These are phyloP conservation scores for Eupithecia pulchellata DNA, from an alignment of 2,888 invertebrate species.

Conservation along the genomic window DNA sequence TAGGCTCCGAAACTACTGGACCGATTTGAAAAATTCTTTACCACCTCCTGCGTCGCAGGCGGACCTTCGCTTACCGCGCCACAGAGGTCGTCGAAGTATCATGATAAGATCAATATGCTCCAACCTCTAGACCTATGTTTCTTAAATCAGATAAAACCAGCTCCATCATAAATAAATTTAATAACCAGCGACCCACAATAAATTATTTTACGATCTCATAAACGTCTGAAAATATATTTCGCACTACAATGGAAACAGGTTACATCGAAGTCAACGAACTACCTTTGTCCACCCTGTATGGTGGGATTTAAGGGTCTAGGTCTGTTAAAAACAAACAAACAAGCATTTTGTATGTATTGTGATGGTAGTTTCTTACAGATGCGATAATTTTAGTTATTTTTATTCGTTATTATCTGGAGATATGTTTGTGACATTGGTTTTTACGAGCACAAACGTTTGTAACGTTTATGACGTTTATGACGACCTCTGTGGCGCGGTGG, in stretches of 20 bases:
- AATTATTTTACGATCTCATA: slow-evolving; percentile 24
- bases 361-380: slow-evolving; percentile 35
- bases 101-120: not conserved
- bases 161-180: slow-evolving; percentile 2
- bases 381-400: slow-evolving; percentile 28
- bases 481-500: too few species aligned
- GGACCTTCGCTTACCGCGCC: too few species aligned
- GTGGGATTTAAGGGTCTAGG: slow-evolving; percentile 53
- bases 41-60: too few species aligned
- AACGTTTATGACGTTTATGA: too few species aligned
- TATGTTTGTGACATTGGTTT: not conserved
- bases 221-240: slow-evolving; percentile 30
- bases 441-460: not conserved
- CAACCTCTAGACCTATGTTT: not conserved
- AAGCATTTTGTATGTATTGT: slow-evolving; percentile 30
- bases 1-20: too few species aligned
- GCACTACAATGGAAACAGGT: slow-evolving; percentile 55
- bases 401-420: not conserved
- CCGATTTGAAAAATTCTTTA: too few species aligned
- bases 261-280: slow-evolving; percentile 73
- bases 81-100: too few species aligned
- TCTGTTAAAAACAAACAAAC: slow-evolving; percentile 25
- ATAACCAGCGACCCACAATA: slow-evolving; percentile 7
- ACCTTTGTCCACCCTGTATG: slow-evolving; percentile 79
- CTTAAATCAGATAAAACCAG: not conserved